Evolutionary conservation across 2,113 vertebrate species (phyloP), one percentile per base, ranked within the genome.

Genomic region (Vimba vimba): DNA sequence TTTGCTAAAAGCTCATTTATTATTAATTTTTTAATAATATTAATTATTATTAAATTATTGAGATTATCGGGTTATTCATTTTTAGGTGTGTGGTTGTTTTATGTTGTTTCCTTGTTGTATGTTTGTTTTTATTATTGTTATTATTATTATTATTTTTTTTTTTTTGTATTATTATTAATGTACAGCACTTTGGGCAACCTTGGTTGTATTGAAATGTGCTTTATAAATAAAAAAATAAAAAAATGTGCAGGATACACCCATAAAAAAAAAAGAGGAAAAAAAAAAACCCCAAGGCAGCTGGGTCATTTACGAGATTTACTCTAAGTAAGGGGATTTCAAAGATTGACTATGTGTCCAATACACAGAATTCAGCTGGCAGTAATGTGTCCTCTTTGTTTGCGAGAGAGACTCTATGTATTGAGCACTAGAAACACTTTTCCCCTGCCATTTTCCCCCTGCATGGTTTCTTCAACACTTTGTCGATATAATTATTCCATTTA

Each of bases 291-390:
- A 52, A 23, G 19, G 27, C 45, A 82, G 62, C 39, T 36, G 9
- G 73, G 60, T 83, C 89, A 82, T 90, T 90, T 87, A 87, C 88
- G 81, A 89, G 85, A 89, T 88, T 90, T 85, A 78, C 76, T 64
- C 81, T 87, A 89, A 89, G 62, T 84, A 79, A 50, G 66, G 52
- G 77, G 69, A 86, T 86, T 88, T 87, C 77, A n/a, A 30, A 83
- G 57, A 91, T 87, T 89, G 88, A 77, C 79, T 90, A 87, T 86
- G 83, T 78, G 87, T 91, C 84, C 66, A 80, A 83, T 87, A 85
- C 81, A 76, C 74, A 78, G 74, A 88, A 90, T 89, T 82, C 73
- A 91, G 82, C 77, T 84, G 88, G 30, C 87, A 85, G 79, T 79
- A 89, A 89, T 87, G 75, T 85, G 83, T 75, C 84, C 76, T 78